Percentiles rank a stretch among this genome's conserved stretches.
Conservation (phyloP, 1,140 invertebrate genomes). For the Megalonaias nervosa region DNA sequence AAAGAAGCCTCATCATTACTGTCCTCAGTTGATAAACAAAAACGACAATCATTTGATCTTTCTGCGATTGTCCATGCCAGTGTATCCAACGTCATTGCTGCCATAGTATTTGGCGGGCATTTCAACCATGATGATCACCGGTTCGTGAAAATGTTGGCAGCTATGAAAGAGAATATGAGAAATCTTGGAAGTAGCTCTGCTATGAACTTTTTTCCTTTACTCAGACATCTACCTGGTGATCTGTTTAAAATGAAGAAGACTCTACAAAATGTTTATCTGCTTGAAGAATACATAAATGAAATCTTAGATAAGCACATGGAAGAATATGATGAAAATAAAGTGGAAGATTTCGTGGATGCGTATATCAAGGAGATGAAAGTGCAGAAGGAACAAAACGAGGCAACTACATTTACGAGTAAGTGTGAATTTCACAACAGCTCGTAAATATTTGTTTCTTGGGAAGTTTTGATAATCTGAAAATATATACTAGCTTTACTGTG, state of each 20-base stretch:
- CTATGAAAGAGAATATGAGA: background rate
- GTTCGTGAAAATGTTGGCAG: background rate
- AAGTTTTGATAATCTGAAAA: too few species aligned
- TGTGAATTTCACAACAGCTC: too few species aligned
- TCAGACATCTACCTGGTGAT: constrained; percentile 26
- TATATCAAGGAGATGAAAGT: constrained; percentile 42
- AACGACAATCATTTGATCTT: constrained; percentile 23
- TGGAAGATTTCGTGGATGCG: constrained; percentile 34
- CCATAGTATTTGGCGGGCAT: constrained; percentile 13
- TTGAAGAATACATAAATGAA: constrained; percentile 3
- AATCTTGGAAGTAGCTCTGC: background rate
- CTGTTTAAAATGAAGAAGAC: constrained; percentile 3
- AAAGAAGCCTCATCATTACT: constrained; percentile 5
- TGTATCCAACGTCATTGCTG: constrained; percentile 20
- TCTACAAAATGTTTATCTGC: constrained; percentile 11
- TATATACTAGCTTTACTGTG: too few species aligned
- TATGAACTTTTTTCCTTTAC: constrained; percentile 26
- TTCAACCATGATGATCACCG: constrained; percentile 17
- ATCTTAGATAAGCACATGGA: constrained; percentile 26
- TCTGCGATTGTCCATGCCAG: constrained; percentile 1
- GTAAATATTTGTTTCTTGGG: too few species aligned
- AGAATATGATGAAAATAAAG: constrained; percentile 33
- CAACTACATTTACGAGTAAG: too few species aligned
- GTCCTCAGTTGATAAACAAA: constrained; percentile 2
- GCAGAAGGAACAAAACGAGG: too few species aligned